Percentiles rank a stretch among this genome's conserved stretches.
phyloP scores from a whole-genome alignment of 2,888 invertebrate genomes.

The Perithous albicinctus region DNA sequence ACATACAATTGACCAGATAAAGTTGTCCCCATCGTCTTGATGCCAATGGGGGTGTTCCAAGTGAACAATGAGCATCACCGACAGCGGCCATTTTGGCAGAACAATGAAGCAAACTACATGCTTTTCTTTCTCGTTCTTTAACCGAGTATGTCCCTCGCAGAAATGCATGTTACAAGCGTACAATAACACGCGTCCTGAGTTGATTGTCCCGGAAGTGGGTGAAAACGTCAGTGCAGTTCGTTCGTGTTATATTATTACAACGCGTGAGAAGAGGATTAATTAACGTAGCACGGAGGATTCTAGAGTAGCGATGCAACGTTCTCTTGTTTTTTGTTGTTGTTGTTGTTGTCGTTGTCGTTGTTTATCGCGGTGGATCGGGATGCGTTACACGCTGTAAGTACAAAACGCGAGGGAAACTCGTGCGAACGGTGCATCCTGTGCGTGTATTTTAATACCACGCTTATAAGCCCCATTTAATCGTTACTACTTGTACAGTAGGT shows the following conservation, averaged over 20 bases:
- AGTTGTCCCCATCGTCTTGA: not conserved
- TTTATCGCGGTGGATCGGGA: conserved; percentile 22
- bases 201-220: conserved; percentile 60
- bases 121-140: conserved; percentile 4
- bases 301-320: conserved; percentile 37
- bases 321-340: conserved; percentile 16
- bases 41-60: not conserved
- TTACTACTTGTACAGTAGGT: conserved; percentile 29
- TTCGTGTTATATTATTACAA: conserved; percentile 49
- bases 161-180: not conserved
- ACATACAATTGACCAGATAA: conserved; percentile 13
- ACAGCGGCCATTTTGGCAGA: conserved; percentile 7
- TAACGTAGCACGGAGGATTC: conserved; percentile 63
- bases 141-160: conserved; percentile 5
- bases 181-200: conserved; percentile 6
- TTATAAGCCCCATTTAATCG: conserved; percentile 46
- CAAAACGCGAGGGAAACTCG: conserved; percentile 61
- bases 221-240: conserved; percentile 49
- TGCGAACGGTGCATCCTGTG: conserved; percentile 58
- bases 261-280: conserved; percentile 72
- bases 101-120: conserved; percentile 30
- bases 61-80: conserved; percentile 6
- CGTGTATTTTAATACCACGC: conserved; percentile 41
- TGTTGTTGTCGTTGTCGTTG: too few species aligned
- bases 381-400: conserved; percentile 16